Conservation (phyloP, 1,140 invertebrate genomes). For the Cydia strobilella region DNA sequence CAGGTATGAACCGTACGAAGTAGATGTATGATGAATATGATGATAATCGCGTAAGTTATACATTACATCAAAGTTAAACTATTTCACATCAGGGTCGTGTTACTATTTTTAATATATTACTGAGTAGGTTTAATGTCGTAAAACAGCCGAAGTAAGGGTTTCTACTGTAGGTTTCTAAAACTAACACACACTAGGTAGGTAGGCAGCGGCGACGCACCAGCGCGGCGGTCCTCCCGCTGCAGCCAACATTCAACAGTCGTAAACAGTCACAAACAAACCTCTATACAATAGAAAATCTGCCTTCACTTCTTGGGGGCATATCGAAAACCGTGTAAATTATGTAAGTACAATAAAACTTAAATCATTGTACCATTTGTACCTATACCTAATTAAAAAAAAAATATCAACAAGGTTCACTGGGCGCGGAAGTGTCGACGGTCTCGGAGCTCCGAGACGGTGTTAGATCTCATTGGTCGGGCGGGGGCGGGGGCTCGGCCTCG, state of each 20-base stretch:
- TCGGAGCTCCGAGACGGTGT: slow-evolving; percentile 41
- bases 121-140: background rate
- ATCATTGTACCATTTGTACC: slow-evolving; percentile 44
- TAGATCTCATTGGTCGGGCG: slow-evolving; percentile 46
- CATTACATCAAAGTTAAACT: background rate
- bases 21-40: background rate
- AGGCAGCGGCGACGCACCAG: slow-evolving; percentile 1
- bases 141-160: background rate
- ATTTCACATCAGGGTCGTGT: background rate
- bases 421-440: slow-evolving; percentile 34
- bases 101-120: background rate
- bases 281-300: slow-evolving; percentile 52
- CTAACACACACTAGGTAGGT: background rate
- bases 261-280: slow-evolving; percentile 16
- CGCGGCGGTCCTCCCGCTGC: background rate
- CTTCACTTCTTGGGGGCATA: slow-evolving; percentile 46
- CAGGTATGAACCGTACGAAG: background rate
- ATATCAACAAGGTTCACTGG: slow-evolving; percentile 42
- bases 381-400: slow-evolving; percentile 47
- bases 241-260: slow-evolving; percentile 16
- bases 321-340: slow-evolving; percentile 47
- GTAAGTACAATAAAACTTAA: slow-evolving; percentile 42
- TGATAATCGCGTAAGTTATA: background rate
- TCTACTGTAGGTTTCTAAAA: slow-evolving; percentile 4
- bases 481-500: slow-evolving; percentile 34